Evolutionary conservation across 2,888 invertebrate species (phyloP).

Genomic region (Heliconius erato): DNA sequence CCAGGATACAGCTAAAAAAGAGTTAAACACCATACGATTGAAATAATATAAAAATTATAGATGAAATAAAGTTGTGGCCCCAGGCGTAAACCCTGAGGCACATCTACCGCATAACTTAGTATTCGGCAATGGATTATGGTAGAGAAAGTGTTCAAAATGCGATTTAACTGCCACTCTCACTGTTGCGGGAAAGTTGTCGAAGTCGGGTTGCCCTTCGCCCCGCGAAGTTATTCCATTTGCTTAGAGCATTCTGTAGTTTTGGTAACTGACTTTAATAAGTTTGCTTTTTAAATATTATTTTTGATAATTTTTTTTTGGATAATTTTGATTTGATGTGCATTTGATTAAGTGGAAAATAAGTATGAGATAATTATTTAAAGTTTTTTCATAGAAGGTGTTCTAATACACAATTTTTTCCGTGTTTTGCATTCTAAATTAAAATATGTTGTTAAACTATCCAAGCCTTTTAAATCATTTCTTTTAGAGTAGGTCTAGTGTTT

Average conservation of each 20-base stretch:
- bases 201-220: constrained; percentile 54
- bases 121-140: constrained; percentile 48
- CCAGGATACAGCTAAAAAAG: too few relatives aligned
- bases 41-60: background rate
- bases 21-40: too few relatives aligned
- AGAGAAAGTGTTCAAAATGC: constrained; percentile 52
- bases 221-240: constrained; percentile 15
- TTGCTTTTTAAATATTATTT: background rate
- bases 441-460: too few relatives aligned
- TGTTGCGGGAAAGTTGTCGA: constrained; percentile 54
- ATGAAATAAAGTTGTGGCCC: background rate
- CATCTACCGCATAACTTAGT: constrained; percentile 37
- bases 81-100: constrained; percentile 29
- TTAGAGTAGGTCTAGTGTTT: too few relatives aligned
- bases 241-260: constrained; percentile 10
- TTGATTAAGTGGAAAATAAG: too few relatives aligned
- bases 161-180: constrained; percentile 58
- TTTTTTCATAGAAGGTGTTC: too few relatives aligned
- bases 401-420: too few relatives aligned
- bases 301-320: background rate
- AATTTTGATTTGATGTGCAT: background rate
- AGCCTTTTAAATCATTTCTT: too few relatives aligned
- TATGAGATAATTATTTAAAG: too few relatives aligned
- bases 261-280: background rate
- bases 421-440: too few relatives aligned